These are phyloP conservation scores for Ommatoiulus sabulosus DNA, from an alignment of 2,888 invertebrate genomes.

Conservation along the genomic window DNA sequence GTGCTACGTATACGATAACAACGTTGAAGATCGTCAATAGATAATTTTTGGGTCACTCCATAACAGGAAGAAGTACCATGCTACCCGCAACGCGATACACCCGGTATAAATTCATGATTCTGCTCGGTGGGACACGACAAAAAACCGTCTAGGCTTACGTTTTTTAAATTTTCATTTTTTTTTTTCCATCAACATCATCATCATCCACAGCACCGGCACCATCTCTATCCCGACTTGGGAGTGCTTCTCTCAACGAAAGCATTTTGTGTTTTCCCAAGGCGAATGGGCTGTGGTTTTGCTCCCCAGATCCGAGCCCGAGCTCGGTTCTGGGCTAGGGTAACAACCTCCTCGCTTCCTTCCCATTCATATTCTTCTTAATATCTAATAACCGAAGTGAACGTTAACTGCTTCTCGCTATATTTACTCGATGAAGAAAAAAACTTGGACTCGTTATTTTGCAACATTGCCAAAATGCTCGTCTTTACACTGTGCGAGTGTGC, in stretches of 20 bases:
- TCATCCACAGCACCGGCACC: neutral
- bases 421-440: slow-evolving; percentile 32
- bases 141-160: neutral
- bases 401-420: slow-evolving; percentile 27
- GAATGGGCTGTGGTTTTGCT: neutral
- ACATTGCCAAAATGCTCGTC: slow-evolving; percentile 32
- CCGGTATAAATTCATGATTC: neutral
- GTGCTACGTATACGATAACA: no score
- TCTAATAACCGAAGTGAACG: slow-evolving; percentile 1
- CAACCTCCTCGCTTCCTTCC: slow-evolving; percentile 34
- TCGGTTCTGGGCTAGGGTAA: neutral
- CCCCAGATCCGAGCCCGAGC: slow-evolving; percentile 6
- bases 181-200: neutral
- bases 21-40: no score
- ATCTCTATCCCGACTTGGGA: neutral
- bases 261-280: neutral
- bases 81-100: neutral
- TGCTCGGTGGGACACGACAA: neutral
- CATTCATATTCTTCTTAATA: slow-evolving; percentile 34
- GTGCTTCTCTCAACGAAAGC: slow-evolving; percentile 27
- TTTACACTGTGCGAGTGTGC: neutral
- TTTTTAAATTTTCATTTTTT: neutral
- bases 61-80: no score
- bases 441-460: slow-evolving; percentile 30
- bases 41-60: no score